Percentiles rank a stretch among this genome's conserved stretches.
Evolutionary conservation across 2,113 vertebrate species (phyloP).

Genomic region (Galeopterus variegatus): DNA sequence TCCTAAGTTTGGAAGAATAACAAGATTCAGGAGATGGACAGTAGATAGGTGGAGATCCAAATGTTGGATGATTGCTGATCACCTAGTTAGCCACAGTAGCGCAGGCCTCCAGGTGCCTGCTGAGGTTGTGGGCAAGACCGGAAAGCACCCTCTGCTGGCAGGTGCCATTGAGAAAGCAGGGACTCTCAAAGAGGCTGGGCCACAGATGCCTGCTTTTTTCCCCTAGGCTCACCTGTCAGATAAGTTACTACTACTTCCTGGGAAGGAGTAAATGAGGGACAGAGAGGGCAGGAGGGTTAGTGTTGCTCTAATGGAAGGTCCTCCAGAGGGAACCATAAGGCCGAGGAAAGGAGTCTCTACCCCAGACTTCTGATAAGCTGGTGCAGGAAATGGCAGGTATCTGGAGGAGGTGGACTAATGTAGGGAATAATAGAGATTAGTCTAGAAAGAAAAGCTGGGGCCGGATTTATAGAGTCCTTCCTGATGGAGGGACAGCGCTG

Average conservation of each 20-base stretch:
- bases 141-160: background rate
- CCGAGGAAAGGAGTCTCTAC: background rate
- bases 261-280: background rate
- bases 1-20: background rate
- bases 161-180: background rate
- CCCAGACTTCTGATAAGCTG: background rate
- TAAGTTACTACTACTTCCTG: background rate
- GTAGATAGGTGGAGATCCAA: background rate
- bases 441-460: background rate
- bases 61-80: fast-evolving
- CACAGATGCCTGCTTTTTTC: background rate
- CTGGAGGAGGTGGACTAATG: background rate
- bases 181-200: background rate
- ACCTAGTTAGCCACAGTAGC: background rate
- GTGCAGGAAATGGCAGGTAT: background rate
- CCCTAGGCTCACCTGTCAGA: background rate
- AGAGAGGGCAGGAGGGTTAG: background rate
- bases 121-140: no score
- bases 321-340: fast-evolving
- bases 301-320: background rate
- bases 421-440: no score
- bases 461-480: background rate
- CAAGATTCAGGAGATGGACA: background rate
- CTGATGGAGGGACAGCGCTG: background rate
- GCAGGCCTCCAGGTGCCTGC: background rate